Percentiles rank a stretch among this genome's conserved stretches.
Evolutionary conservation across 2,888 invertebrate species (phyloP).

Genomic region (Leptopilina myrica): DNA sequence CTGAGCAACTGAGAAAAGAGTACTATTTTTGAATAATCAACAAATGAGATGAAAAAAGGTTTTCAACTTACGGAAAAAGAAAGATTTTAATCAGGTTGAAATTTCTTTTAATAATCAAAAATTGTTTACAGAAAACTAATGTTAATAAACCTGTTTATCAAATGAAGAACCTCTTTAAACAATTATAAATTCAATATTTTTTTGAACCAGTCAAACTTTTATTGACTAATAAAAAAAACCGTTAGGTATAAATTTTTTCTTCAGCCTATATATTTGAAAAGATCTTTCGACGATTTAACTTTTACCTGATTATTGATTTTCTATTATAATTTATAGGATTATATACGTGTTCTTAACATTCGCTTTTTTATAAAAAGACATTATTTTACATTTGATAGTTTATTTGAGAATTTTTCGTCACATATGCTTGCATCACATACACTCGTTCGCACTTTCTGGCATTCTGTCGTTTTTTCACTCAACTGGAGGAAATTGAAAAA

Average conservation of each 20-base stretch:
- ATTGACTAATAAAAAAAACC: neutral
- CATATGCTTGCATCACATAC: slow-evolving; percentile 40
- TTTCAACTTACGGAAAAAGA: neutral
- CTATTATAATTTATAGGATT: too few species aligned
- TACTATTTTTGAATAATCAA: neutral
- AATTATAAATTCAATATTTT: slow-evolving; percentile 6
- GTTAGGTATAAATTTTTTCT: too few species aligned
- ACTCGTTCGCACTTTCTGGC: slow-evolving; percentile 55
- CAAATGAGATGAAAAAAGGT: neutral
- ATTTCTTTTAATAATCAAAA: slow-evolving; percentile 2
- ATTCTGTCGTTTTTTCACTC: slow-evolving; percentile 56
- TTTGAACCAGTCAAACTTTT: neutral
- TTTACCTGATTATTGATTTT: too few species aligned
- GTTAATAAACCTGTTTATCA: neutral
- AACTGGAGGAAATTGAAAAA: slow-evolving; percentile 61
- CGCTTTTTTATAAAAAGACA: slow-evolving; percentile 20
- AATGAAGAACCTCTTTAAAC: neutral
- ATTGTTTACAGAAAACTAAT: neutral
- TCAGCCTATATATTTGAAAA: too few species aligned
- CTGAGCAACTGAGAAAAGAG: neutral
- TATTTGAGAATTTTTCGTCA: slow-evolving; percentile 27
- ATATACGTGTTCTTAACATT: neutral
- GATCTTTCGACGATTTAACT: too few species aligned
- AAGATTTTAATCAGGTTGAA: neutral
- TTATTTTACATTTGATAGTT: slow-evolving; percentile 19